Percentiles rank a stretch among this genome's conserved stretches.
Evolutionary conservation across 2,888 invertebrate genomes (phyloP).

Genomic region (Coenonympha arcania): DNA sequence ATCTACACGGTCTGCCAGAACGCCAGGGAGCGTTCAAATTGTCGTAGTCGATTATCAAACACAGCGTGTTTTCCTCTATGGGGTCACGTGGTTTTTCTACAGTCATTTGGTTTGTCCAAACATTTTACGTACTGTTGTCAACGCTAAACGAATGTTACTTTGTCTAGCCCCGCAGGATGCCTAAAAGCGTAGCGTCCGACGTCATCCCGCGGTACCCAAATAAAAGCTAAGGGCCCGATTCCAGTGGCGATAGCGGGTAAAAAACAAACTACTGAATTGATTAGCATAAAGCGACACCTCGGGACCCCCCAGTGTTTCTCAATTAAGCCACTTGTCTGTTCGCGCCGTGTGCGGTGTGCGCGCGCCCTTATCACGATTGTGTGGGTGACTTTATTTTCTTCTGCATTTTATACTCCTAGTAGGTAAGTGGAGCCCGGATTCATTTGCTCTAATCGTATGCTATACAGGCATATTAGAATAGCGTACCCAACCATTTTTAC

Average conservation of each 20-base stretch:
- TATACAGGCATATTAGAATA: no score
- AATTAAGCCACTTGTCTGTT: constrained; percentile 73
- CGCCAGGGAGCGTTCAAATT: no score
- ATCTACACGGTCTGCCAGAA: no score
- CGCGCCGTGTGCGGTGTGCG: constrained; percentile 53
- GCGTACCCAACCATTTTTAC: no score
- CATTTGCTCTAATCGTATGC: not conserved
- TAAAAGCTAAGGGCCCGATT: constrained; percentile 46
- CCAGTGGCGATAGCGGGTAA: constrained; percentile 59
- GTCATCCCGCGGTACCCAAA: constrained; percentile 37
- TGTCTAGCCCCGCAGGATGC: not conserved
- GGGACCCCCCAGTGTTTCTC: constrained; percentile 65
- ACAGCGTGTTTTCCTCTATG: no score
- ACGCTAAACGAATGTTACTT: not conserved
- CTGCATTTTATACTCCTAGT: constrained; percentile 38
- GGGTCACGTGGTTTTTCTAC: no score
- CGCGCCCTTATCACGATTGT: constrained; percentile 58
- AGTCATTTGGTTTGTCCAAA: no score
- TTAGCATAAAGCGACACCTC: constrained; percentile 68
- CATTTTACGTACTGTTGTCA: no score
- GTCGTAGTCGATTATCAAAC: no score
- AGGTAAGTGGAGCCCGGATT: not conserved
- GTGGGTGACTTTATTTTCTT: constrained; percentile 57
- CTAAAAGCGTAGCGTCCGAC: not conserved
- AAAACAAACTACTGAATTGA: constrained; percentile 70